Conservation (phyloP, 2,888 invertebrate genomes). For the Rhingia rostrata region DNA sequence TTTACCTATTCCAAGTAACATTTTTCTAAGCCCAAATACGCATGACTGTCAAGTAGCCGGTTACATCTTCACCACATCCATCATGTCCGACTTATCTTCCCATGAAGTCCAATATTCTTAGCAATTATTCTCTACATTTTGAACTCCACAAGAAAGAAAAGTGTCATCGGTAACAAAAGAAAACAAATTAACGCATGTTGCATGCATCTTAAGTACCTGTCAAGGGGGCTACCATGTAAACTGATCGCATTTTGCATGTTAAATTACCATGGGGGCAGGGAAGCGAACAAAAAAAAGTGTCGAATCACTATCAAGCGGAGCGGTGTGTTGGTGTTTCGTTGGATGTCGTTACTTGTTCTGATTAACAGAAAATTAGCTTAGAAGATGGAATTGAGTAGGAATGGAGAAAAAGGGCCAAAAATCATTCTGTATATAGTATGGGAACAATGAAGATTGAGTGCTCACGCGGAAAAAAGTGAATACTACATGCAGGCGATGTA, state of each 20-base stretch:
- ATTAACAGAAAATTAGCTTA: slow-evolving; percentile 52
- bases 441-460: slow-evolving; percentile 15
- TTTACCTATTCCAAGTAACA: background rate
- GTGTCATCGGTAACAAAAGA: slow-evolving; percentile 50
- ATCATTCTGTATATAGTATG: slow-evolving; percentile 14
- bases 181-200: slow-evolving; percentile 58
- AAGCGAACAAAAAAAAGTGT: slow-evolving; percentile 17
- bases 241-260: slow-evolving; percentile 64
- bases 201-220: slow-evolving; percentile 31
- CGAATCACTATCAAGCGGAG: slow-evolving; percentile 29
- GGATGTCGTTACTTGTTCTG: slow-evolving; percentile 40
- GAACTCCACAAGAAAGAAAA: slow-evolving; percentile 26
- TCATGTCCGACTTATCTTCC: slow-evolving; percentile 31
- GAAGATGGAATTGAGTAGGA: slow-evolving; percentile 31
- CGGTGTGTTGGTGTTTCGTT: slow-evolving; percentile 20
- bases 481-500: slow-evolving; percentile 1
- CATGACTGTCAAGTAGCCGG: slow-evolving; percentile 48
- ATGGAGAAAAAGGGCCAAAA: slow-evolving; percentile 1
- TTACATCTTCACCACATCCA: slow-evolving; percentile 32
- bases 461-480: background rate
- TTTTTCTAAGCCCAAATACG: slow-evolving; percentile 26
- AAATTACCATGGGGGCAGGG: slow-evolving; percentile 37
- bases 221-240: slow-evolving; percentile 28
- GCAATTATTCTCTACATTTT: slow-evolving; percentile 25
- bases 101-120: slow-evolving; percentile 12